Conservation (phyloP, 1,140 invertebrate species). For the Diachasma alloeum region DNA sequence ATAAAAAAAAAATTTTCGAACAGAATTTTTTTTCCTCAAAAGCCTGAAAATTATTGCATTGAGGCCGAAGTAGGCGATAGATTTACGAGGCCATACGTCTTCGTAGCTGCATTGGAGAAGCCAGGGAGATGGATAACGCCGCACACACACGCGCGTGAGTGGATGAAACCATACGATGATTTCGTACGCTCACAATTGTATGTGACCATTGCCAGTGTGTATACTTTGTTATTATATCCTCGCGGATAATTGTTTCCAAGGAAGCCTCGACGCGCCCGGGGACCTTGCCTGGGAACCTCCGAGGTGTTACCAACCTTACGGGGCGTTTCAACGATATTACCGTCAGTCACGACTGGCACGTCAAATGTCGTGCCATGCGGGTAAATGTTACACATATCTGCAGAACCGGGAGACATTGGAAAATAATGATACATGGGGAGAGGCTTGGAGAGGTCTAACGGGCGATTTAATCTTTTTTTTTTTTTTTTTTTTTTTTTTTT, state of each 20-base stretch:
- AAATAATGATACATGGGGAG: neutral
- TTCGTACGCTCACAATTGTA: conserved; percentile 17
- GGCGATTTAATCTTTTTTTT: neutral
- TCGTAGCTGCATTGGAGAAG: conserved; percentile 15
- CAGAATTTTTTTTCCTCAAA: too few relatives aligned
- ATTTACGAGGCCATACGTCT: conserved; percentile 57
- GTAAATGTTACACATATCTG: neutral
- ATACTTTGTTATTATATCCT: conserved; percentile 56
- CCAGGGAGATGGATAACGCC: neutral
- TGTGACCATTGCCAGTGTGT: neutral
- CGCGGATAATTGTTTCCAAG: conserved; percentile 57
- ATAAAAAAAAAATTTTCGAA: too few relatives aligned
- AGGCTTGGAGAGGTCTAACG: neutral
- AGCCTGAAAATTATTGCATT: neutral
- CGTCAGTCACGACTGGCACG: conserved; percentile 42
- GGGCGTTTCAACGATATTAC: conserved; percentile 45
- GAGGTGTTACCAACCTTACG: conserved; percentile 45
- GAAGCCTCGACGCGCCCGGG: conserved; percentile 48
- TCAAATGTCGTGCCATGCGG: conserved; percentile 21
- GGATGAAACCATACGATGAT: neutral
- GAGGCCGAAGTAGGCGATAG: conserved; percentile 33
- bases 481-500: too few relatives aligned
- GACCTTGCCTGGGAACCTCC: conserved; percentile 53
- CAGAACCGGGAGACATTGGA: neutral
- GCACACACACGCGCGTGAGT: neutral